Conservation (phyloP, 2,113 vertebrate species). For the Oncorhynchus tshawytscha region DNA sequence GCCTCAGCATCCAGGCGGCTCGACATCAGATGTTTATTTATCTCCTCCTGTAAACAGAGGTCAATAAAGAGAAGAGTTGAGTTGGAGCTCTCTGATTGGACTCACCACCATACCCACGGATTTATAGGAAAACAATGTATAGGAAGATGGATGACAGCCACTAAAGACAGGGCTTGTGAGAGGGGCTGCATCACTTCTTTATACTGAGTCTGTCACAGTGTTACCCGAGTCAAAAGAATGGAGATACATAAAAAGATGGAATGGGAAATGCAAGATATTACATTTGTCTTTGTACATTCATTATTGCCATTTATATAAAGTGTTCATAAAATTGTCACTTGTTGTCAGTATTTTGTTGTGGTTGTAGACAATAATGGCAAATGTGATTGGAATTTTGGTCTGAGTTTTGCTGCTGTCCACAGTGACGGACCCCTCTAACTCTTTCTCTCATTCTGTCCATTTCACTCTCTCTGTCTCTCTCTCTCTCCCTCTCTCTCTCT, state of each 20-base stretch:
- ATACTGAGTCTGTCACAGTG: slow-evolving; percentile 1
- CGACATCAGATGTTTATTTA: slow-evolving; percentile 24
- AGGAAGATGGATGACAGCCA: slow-evolving; percentile 20
- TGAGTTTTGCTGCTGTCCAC: slow-evolving; percentile 30
- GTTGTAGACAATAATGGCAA: slow-evolving; percentile 20
- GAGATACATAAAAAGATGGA: background rate
- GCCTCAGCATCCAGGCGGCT: background rate
- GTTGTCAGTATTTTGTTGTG: background rate
- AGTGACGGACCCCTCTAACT: slow-evolving; percentile 38
- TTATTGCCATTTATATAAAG: background rate
- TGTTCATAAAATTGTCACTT: background rate
- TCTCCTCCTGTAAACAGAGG: slow-evolving; percentile 35
- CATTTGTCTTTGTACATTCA: background rate
- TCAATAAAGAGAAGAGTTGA: slow-evolving; percentile 29
- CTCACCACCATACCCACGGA: background rate
- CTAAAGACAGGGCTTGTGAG: slow-evolving; percentile 1
- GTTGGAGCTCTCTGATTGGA: slow-evolving; percentile 16
- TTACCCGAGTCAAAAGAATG: slow-evolving; percentile 9
- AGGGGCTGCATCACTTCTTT: slow-evolving; percentile 11
- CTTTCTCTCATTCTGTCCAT: background rate
- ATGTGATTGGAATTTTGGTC: slow-evolving; percentile 7
- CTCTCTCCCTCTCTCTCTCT: background rate
- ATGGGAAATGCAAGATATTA: background rate
- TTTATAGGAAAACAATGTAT: too few relatives aligned
- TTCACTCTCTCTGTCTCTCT: background rate